A percentile compares a stretch with the other conserved stretches of the same genome.
Evolutionary conservation across 2,797 vertebrate species (phyloP).

Genomic region (Brotula barbata): DNA sequence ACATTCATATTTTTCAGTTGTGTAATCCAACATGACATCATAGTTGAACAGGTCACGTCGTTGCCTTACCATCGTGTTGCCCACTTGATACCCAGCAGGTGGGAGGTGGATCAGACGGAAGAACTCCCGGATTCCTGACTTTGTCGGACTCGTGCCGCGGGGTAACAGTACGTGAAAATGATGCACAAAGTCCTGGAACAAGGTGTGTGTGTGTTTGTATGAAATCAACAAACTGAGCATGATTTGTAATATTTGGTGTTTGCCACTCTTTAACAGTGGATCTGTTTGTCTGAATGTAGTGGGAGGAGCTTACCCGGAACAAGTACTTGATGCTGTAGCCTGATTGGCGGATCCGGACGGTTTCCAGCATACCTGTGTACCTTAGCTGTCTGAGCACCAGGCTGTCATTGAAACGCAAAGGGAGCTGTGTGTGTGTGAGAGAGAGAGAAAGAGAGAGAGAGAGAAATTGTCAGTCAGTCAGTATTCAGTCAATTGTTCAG

Average conservation of each 20-base stretch:
- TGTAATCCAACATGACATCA: too few species aligned
- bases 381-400: constrained; percentile 96
- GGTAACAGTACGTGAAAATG: constrained; percentile 92
- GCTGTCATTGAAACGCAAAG: constrained; percentile 88
- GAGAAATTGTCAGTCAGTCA: too few species aligned
- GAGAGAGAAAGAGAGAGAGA: too few species aligned
- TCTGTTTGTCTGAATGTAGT: too few species aligned
- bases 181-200: constrained; percentile 88
- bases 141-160: constrained; percentile 76
- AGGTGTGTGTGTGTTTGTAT: too few species aligned
- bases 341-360: constrained; percentile 94
- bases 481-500: too few species aligned
- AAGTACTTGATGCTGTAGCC: constrained; percentile 96
- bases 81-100: constrained; percentile 91
- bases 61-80: constrained; percentile 96
- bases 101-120: constrained; percentile 87
- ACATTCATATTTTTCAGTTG: too few species aligned
- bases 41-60: too few species aligned
- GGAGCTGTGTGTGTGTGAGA: too few species aligned
- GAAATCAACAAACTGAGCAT: constrained; percentile 4
- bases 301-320: constrained; percentile 89
- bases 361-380: constrained; percentile 99
- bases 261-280: too few species aligned
- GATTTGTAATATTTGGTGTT: too few species aligned
- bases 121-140: constrained; percentile 73